Base-by-base conservation (phyloP, 2,888 invertebrate species). In the Temnothorax unifasciatus region DNA sequence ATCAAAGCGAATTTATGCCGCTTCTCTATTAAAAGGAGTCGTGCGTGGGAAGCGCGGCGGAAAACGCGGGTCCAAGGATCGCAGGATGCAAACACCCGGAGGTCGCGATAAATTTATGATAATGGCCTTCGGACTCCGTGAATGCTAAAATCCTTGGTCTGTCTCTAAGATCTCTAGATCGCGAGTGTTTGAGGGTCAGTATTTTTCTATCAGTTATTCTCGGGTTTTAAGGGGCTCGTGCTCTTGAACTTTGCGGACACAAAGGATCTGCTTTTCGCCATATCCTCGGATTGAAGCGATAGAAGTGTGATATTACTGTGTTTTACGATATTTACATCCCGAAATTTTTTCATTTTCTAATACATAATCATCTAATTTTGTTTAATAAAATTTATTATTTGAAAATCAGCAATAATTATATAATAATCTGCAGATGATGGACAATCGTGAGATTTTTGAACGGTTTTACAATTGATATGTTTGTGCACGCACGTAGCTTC, bases 1-100 rank as follows among this genome's bases (percentile, higher is more conserved):
- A 81, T 81, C 73, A 81, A 47, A 81, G 59, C 25, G 79, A 59
- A 81, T 81, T 81, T 81, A 81, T 73, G 59, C 44, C 38, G 34
- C 29, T 81, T 59, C 59, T 59, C 59, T 81, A 59, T 81, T 73
- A 81, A 81, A 79, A 69, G 47, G 47, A 79, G 44, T 44, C 38
- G 76, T n/a, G 74, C 52, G 76, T 76, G 38, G 52, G 68, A 66
- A 52, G 13, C 18, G 38, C 44, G 44, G 21, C 9, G 77, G 57
- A 69, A 69, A 79, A 69, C 44, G 57, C 44, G n/a, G 18, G 34
- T 25, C 34, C 25, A 38, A 76, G 38, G 47, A 52, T 41, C 68
- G 34, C 57, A 15, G 21, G 21, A 69, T 59, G 68, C 15, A 52
- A 66, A 69, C n/a, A 25, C 41, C 29, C 44, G 15, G 44, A 77